A percentile compares a stretch with the other conserved stretches of the same genome.
phyloP scores from a whole-genome alignment of 2,113 vertebrate genomes.

The Tamias sibiricus region DNA sequence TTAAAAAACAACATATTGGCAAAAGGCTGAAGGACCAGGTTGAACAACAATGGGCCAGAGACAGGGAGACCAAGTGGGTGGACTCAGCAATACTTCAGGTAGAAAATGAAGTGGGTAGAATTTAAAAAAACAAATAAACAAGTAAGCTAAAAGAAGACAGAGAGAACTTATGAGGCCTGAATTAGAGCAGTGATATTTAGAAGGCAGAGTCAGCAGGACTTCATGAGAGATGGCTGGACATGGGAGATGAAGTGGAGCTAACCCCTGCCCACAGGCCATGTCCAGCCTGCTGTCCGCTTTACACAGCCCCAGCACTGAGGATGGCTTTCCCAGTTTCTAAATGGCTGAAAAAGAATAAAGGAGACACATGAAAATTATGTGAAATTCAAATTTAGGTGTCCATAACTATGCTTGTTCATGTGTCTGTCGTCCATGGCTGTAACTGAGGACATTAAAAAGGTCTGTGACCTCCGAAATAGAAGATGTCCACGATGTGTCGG shows the following conservation, averaged over 20 bases:
- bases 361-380: neutral
- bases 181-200: neutral
- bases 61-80: neutral
- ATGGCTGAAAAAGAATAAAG: neutral
- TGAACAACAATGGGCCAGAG: neutral
- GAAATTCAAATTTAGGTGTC: neutral
- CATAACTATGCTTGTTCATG: neutral
- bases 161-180: neutral
- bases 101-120: neutral
- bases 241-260: neutral
- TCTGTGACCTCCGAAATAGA: neutral
- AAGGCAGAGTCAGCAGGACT: neutral
- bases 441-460: neutral
- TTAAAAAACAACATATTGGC: neutral
- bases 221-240: accelerated
- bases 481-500: neutral
- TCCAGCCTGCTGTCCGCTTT: neutral
- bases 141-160: neutral
- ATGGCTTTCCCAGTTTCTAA: neutral
- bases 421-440: neutral
- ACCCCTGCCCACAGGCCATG: accelerated
- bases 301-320: neutral
- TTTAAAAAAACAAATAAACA: neutral
- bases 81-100: neutral
- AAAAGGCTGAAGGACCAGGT: neutral